phyloP scores from a whole-genome alignment of 2,113 vertebrate species.

The Lepisosteus oculatus region DNA sequence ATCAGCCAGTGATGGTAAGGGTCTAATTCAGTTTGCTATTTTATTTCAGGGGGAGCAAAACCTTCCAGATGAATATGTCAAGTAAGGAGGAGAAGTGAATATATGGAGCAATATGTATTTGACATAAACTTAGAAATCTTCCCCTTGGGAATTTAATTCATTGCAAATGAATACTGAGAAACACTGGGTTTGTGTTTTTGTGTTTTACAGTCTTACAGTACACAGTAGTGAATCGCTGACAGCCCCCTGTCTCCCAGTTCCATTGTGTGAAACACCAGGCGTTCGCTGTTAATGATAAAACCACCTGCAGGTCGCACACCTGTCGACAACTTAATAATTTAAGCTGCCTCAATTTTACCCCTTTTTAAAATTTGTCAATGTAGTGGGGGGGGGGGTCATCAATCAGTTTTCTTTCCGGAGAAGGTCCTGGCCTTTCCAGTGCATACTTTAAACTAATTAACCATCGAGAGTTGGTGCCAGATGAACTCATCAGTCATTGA shows the following conservation, averaged over 20 bases:
- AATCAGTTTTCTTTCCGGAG: conserved; percentile 30
- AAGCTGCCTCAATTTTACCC: conserved; percentile 31
- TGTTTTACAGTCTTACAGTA: not conserved
- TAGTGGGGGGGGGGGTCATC: conserved; percentile 29
- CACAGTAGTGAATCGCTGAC: not conserved
- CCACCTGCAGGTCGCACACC: conserved; percentile 46
- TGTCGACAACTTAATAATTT: conserved; percentile 41
- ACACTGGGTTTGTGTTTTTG: no score
- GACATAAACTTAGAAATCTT: not conserved
- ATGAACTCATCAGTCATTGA: conserved; percentile 29
- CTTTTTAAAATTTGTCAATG: conserved; percentile 24
- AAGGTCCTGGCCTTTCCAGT: conserved; percentile 35
- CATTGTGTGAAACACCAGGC: not conserved
- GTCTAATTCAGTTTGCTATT: not conserved
- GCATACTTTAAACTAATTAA: conserved; percentile 41
- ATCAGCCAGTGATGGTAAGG: not conserved
- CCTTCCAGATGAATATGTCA: not conserved
- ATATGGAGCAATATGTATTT: not conserved
- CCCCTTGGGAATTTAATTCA: not conserved
- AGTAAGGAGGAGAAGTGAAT: not conserved
- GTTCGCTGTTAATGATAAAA: conserved; percentile 41
- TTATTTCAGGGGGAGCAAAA: not conserved
- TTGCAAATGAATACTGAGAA: not conserved
- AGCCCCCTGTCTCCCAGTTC: conserved; percentile 9
- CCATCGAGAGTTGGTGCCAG: conserved; percentile 30